Conservation (phyloP, 1,140 invertebrate genomes). For the Nasonia giraulti region DNA sequence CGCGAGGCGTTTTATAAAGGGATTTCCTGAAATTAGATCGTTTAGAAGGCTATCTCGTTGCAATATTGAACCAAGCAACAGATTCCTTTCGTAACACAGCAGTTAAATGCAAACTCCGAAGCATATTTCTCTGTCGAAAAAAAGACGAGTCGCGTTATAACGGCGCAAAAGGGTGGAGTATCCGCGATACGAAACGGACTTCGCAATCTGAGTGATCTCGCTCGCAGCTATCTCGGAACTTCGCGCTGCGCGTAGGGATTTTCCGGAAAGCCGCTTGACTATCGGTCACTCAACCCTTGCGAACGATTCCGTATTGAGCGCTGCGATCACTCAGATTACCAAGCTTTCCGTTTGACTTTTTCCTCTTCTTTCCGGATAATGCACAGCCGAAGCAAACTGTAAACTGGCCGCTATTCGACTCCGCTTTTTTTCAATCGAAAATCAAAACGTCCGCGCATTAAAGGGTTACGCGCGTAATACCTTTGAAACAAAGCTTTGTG, state of each 20-base stretch:
- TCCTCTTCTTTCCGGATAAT: not conserved
- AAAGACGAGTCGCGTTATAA: not conserved
- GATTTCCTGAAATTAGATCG: too few relatives aligned
- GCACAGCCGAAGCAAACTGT: not conserved
- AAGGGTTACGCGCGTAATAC: not conserved
- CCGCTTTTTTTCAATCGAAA: not conserved
- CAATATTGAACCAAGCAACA: too few relatives aligned
- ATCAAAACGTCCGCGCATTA: not conserved
- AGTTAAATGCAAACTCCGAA: too few relatives aligned
- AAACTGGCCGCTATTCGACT: not conserved
- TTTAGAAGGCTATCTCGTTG: too few relatives aligned
- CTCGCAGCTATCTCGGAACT: conserved; percentile 3
- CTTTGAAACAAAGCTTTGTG: not conserved
- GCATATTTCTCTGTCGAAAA: not conserved
- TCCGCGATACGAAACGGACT: conserved; percentile 18
- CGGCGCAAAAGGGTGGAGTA: not conserved
- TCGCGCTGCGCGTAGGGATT: not conserved
- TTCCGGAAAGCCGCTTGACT: conserved; percentile 18
- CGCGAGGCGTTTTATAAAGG: too few relatives aligned
- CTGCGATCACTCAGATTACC: conserved; percentile 42
- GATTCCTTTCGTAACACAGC: too few relatives aligned
- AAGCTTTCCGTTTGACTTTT: conserved; percentile 1
- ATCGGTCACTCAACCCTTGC: conserved; percentile 29
- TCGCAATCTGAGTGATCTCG: conserved; percentile 29
- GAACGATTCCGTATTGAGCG: conserved; percentile 9